Percentiles rank a stretch among this genome's conserved stretches.
Evolutionary conservation across 30 jellyfish, hydroid and myxozoan species (phyloP).

Genomic region (Aurelia sp.): DNA sequence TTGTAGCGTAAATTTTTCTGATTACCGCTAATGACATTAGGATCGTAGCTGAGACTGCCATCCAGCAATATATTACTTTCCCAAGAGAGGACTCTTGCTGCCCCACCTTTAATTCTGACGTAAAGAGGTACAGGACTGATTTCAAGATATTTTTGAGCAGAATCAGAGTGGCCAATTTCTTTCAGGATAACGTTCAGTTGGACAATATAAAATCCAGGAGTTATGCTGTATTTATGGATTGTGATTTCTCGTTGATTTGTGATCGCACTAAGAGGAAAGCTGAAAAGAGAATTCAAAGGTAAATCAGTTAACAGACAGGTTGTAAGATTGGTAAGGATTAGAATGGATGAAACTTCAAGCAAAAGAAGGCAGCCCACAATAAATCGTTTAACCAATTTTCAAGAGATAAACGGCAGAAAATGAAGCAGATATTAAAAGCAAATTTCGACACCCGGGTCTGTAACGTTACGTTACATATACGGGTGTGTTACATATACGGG

Average conservation of each 20-base stretch:
- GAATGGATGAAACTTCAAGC: no score
- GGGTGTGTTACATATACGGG: no score
- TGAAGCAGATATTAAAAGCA: no score
- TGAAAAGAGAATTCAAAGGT: not conserved
- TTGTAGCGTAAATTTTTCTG: not conserved
- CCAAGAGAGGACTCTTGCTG: constrained; percentile 16
- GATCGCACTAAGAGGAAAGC: constrained; percentile 12
- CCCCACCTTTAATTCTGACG: not conserved
- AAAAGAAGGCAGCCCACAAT: no score
- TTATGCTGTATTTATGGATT: constrained; percentile 7
- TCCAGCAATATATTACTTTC: constrained; percentile 10
- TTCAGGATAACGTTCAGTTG: not conserved
- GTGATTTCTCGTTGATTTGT: constrained; percentile 24
- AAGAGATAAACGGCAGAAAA: no score
- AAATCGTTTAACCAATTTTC: no score
- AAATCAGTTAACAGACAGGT: no score
- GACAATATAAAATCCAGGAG: constrained; percentile 14
- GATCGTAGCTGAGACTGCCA: constrained; percentile 14
- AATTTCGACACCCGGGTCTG: no score
- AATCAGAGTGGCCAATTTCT: constrained; percentile 12
- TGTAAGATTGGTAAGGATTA: no score
- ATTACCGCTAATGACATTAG: constrained; percentile 3
- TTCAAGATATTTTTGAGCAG: constrained; percentile 18
- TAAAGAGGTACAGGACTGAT: constrained; percentile 7
- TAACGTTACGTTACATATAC: no score